These are phyloP conservation scores for Yponomeuta sedellus DNA, from an alignment of 2,888 invertebrate species.

Conservation along the genomic window DNA sequence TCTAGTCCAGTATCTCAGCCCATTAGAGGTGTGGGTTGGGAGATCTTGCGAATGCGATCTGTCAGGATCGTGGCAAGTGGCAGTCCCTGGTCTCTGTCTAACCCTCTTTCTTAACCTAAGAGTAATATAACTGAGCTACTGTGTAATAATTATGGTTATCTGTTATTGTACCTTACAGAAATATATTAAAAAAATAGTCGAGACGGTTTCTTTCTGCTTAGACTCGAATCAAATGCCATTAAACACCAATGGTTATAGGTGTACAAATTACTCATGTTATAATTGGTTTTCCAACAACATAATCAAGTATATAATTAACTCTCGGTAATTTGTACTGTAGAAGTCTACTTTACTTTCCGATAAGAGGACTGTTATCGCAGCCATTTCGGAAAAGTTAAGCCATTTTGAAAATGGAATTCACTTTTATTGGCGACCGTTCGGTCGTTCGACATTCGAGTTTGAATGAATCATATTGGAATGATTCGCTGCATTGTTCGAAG, in stretches of 20 bases:
- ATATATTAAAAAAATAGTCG: not conserved
- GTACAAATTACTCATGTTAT: not conserved
- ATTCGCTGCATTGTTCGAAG: conserved; percentile 56
- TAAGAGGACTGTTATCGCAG: conserved; percentile 4
- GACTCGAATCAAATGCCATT: too few relatives aligned
- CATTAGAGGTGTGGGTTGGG: too few relatives aligned
- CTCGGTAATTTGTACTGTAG: not conserved
- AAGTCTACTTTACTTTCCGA: not conserved
- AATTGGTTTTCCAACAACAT: not conserved
- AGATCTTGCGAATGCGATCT: too few relatives aligned
- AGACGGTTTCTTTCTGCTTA: conserved; percentile 16
- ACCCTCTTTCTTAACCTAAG: too few relatives aligned
- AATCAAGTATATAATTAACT: not conserved
- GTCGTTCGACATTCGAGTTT: conserved; percentile 26
- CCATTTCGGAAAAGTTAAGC: conserved; percentile 29
- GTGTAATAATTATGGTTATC: not conserved
- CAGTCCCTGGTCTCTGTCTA: too few relatives aligned
- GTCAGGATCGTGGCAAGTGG: too few relatives aligned
- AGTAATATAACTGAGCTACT: too few relatives aligned
- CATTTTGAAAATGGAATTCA: conserved; percentile 20
- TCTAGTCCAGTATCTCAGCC: too few relatives aligned
- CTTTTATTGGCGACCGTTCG: conserved; percentile 3
- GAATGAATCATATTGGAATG: conserved; percentile 50
- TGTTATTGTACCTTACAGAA: not conserved
- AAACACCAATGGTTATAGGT: not conserved